Percentiles rank a stretch among this genome's conserved stretches.
These are phyloP conservation scores for Microchirus variegatus DNA, from an alignment of 2,797 vertebrate genomes.

Conservation along the genomic window DNA sequence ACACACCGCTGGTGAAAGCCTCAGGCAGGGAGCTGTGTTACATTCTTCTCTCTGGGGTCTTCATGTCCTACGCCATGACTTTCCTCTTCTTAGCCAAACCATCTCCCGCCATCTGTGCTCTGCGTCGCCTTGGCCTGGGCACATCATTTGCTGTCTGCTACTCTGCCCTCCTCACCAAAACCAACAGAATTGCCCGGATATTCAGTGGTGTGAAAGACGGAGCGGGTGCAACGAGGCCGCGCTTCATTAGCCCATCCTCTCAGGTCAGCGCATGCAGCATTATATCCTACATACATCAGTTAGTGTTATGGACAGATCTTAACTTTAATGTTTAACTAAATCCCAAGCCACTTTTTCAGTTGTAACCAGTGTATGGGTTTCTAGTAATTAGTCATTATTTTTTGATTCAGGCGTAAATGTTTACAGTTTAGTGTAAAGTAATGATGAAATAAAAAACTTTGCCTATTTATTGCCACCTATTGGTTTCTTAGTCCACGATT, in stretches of 20 bases:
- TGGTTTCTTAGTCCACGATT: no score
- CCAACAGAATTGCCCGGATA: slow-evolving; percentile 97
- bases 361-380: no score
- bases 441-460: no score
- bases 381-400: no score
- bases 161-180: slow-evolving; percentile 97
- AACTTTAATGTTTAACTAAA: background rate
- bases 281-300: slow-evolving; percentile 32
- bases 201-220: slow-evolving; percentile 95
- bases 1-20: slow-evolving; percentile 96
- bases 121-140: slow-evolving; percentile 92
- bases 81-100: slow-evolving; percentile 99
- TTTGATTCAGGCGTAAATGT: no score
- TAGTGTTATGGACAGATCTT: slow-evolving; percentile 31
- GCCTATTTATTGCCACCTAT: no score
- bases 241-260: slow-evolving; percentile 97
- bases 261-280: slow-evolving; percentile 77
- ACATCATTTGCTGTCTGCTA: slow-evolving; percentile 98
- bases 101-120: slow-evolving; percentile 92
- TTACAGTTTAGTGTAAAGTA: no score
- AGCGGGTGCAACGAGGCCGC: slow-evolving; percentile 88
- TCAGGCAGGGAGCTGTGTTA: slow-evolving; percentile 97
- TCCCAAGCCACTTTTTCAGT: slow-evolving; percentile 1
- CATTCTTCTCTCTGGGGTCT: slow-evolving; percentile 93
- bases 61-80: slow-evolving; percentile 97